Base-by-base conservation (phyloP, 2,888 invertebrate species). In the Chrysodeixis includens region DNA sequence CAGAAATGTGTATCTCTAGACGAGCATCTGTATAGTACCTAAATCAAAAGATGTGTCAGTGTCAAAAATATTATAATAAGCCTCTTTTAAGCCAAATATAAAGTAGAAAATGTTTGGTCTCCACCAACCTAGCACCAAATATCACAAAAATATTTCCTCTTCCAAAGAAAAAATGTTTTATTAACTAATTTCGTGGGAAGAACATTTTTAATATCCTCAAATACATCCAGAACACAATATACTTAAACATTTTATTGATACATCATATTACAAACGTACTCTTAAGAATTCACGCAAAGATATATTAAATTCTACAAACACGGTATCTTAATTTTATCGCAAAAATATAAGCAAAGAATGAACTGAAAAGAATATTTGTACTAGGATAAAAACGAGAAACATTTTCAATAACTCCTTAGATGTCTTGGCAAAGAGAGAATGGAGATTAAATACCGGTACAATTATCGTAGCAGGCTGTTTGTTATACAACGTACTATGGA, bases 301-400 rank as follows among this genome's bases (percentile, higher is more conserved):
- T 67, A 67, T 63, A 62, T 62, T 66, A 78, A 78, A 78, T 80
- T 80, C 78, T 78, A 71, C 63, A 66, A 70, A 77, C 52, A 61
- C 35, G 68, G 66, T 54, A 71, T 68, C 65, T 69, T 63, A 62
- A 70, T 74, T 79, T 73, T 52, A 68, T 18, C 30, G 30, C 46
- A 44, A 51, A 62, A 59, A 35, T 14, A 49, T 14, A 51, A 20
- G 44, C 16, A n/a, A 22, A 20, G 35, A 62, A 26, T 30, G 54
- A 40, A 40, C 51, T 46, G 46, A 22, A 30, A 30, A 51, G 22
- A 59, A 56, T 30, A 58, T 40, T 65, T 20, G 44, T 46, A 52
- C 20, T 49, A 56, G 52, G 60, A 59, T 56, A 59, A 62, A 73
- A 30, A 58, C 26, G 46, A 52, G 44, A 66, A 62, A 60, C 22